Evolutionary conservation across 2,888 invertebrate genomes (phyloP), one percentile per base, ranked within the genome.

Genomic region (Heliothis peltigera): DNA sequence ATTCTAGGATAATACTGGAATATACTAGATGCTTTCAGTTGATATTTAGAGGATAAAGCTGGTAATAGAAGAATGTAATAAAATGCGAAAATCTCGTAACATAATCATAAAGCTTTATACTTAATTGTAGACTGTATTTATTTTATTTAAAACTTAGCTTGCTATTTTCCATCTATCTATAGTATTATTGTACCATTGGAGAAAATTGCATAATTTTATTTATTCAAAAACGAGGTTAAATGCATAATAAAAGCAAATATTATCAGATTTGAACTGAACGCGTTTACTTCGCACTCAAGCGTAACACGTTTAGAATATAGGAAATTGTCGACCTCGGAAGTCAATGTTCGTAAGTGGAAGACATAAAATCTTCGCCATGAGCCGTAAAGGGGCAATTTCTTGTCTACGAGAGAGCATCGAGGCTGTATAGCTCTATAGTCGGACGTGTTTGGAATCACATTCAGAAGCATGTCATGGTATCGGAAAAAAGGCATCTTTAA

Each of bases 371-470:
- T 87, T 86, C 88, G 82, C 86, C 87, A 88, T 88, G 86, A 84
- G 87, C 87, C 85, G 86, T 92, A 91, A 91, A 91, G 89, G 85
- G 87, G 90, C 89, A 89, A 90, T 92, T 92, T 90, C 91, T 89
- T 90, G 91, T 91, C 87, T 89, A 87, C 85, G 85, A 86, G 81
- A 84, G 85, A 89, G 84, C 85, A 86, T 87, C 83, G 85, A 71
- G 80, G 83, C 84, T 86, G 81, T 86, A 88, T 84, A 81, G 82
- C 85, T 85, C 84, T 87, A 87, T 87, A 84, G 82, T 64, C 65
- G 84, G 77, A 90, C 91, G 91, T 91, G 91, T 84, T 79, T 72
- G 57, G 91, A 89, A 91, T 91, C 78, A 75, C 74, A 84, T 83
- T 65, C 75, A 81, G 69, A 69, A 77, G 63, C 59, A 63, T 61